These are phyloP conservation scores for Nebria brevicollis DNA, from an alignment of 2,888 invertebrate genomes.

Conservation along the genomic window DNA sequence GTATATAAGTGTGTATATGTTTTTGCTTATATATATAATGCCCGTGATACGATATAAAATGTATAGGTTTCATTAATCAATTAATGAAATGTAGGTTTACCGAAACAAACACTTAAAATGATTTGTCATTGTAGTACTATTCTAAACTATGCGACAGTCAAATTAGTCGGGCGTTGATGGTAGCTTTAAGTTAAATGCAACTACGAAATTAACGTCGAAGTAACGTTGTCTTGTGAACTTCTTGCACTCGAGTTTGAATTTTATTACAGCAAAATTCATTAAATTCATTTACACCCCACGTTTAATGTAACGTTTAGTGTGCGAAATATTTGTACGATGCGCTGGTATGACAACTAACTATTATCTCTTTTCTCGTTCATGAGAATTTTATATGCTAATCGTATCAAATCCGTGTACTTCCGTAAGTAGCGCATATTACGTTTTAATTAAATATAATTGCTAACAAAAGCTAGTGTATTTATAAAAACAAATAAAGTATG, in stretches of 20 bases:
- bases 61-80: no score
- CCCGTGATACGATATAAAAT: not conserved
- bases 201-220: conserved; percentile 9
- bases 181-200: conserved; percentile 15
- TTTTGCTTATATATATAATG: not conserved
- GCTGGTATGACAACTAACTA: not conserved
- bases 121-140: conserved; percentile 5
- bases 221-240: conserved; percentile 3
- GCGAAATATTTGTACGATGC: not conserved
- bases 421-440: not conserved
- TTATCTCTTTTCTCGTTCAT: not conserved
- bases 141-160: conserved; percentile 39
- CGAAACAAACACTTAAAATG: no score
- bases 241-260: not conserved
- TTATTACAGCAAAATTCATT: conserved; percentile 13
- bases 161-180: conserved; percentile 43
- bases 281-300: conserved; percentile 4
- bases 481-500: no score
- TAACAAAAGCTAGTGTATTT: no score
- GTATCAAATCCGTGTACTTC: not conserved
- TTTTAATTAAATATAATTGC: not conserved
- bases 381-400: not conserved
- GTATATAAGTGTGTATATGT: conserved; percentile 9
- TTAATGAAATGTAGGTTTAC: not conserved
- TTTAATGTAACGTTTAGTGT: not conserved